Percentiles rank a stretch among this genome's conserved stretches.
Conservation (phyloP, 2,113 vertebrate genomes). For the Cygnus atratus region DNA sequence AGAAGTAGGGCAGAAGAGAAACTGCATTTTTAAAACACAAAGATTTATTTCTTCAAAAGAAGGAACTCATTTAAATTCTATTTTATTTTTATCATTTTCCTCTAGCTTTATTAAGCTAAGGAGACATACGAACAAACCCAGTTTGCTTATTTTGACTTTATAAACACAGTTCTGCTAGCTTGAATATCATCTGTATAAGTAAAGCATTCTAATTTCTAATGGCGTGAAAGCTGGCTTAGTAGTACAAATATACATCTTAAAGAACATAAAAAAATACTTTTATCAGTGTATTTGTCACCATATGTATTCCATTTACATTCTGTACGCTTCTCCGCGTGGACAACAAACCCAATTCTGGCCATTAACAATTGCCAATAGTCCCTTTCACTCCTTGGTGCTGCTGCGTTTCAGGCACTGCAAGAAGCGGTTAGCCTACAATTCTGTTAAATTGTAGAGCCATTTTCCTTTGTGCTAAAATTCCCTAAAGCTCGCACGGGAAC, state of each 20-base stretch:
- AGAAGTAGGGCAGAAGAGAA: background rate
- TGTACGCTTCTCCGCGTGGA: background rate
- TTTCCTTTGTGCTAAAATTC: slow-evolving; percentile 44
- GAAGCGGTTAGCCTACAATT: background rate
- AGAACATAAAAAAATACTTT: background rate
- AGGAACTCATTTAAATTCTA: background rate
- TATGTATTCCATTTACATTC: background rate
- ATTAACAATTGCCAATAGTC: background rate
- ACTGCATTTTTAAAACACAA: background rate
- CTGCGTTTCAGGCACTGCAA: background rate
- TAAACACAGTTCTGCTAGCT: background rate
- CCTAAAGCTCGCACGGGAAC: background rate
- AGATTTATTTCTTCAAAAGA: background rate
- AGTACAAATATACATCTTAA: background rate
- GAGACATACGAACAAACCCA: background rate
- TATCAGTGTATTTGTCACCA: background rate
- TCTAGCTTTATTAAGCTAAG: background rate
- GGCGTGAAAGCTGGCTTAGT: background rate
- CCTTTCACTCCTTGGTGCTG: background rate
- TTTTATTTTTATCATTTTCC: background rate
- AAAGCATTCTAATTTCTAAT: background rate
- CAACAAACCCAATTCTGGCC: background rate
- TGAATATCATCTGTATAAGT: background rate
- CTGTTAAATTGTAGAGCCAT: background rate
- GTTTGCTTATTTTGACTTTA: background rate